A percentile compares a stretch with the other conserved stretches of the same genome.
Evolutionary conservation across 2,888 invertebrate genomes (phyloP).

Genomic region (Cenopis cana): DNA sequence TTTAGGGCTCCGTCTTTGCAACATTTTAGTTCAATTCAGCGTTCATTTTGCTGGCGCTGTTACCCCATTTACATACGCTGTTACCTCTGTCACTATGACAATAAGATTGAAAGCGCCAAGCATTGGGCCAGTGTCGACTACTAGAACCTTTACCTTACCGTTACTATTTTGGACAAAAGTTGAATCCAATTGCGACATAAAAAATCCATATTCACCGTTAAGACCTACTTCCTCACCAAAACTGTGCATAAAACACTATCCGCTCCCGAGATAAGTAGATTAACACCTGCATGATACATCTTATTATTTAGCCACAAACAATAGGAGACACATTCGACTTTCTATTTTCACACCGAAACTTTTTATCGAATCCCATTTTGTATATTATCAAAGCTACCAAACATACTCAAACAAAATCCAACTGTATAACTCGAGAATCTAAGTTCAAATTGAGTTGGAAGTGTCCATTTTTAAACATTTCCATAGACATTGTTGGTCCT

Average conservation of each 20-base stretch:
- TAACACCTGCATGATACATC: conserved; percentile 41
- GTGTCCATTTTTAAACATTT: conserved; percentile 14
- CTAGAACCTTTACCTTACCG: too few species aligned
- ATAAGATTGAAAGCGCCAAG: too few species aligned
- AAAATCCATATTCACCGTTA: conserved; percentile 23
- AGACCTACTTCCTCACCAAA: conserved; percentile 22
- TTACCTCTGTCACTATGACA: too few species aligned
- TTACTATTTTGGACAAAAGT: conserved; percentile 22
- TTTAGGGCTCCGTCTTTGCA: not conserved
- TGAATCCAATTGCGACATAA: conserved; percentile 13
- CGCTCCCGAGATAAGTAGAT: conserved; percentile 38
- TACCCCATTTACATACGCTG: not conserved
- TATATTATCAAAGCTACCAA: conserved; percentile 54
- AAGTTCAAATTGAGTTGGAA: conserved; percentile 47
- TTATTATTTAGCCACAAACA: conserved; percentile 42
- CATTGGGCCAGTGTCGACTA: too few species aligned
- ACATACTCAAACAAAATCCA: conserved; percentile 37
- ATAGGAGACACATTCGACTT: conserved; percentile 52
- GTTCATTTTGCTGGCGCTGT: not conserved
- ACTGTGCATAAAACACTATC: conserved; percentile 19
- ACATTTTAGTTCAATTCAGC: not conserved
- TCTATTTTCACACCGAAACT: conserved; percentile 73
- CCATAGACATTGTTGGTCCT: conserved; percentile 47
- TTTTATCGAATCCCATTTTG: conserved; percentile 52
- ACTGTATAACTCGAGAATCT: conserved; percentile 44